Evolutionary conservation across 1,140 invertebrate species (phyloP).

Genomic region (Drosophila miranda): DNA sequence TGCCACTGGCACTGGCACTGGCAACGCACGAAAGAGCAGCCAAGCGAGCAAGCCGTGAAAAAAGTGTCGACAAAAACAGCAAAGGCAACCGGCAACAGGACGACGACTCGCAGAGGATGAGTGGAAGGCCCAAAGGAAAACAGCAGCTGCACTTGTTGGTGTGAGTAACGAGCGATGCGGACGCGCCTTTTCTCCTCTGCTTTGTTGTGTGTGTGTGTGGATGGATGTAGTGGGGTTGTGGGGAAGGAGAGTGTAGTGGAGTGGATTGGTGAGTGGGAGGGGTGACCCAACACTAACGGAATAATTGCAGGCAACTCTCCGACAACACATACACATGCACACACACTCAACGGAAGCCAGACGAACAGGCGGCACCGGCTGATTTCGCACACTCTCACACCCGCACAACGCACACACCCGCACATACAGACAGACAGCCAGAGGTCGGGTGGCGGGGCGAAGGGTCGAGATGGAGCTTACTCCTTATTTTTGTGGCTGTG

Average conservation of each 20-base stretch:
- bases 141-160: slow-evolving; percentile 73
- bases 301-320: slow-evolving; percentile 78
- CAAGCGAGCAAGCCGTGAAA: slow-evolving; percentile 79
- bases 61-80: slow-evolving; percentile 78
- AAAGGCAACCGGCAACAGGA: slow-evolving; percentile 48
- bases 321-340: slow-evolving; percentile 15
- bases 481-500: slow-evolving; percentile 57
- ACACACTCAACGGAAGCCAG: slow-evolving; percentile 62
- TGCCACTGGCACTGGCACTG: slow-evolving; percentile 37
- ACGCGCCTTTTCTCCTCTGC: slow-evolving; percentile 64
- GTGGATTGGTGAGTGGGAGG: slow-evolving; percentile 12
- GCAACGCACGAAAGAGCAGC: slow-evolving; percentile 79
- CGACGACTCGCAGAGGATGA: slow-evolving; percentile 18
- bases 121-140: slow-evolving; percentile 39
- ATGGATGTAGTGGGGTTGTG: not conserved
- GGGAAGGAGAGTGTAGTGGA: not conserved
- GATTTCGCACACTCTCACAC: slow-evolving; percentile 58
- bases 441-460: slow-evolving; percentile 44
- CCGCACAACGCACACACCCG: slow-evolving; percentile 4
- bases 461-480: slow-evolving; percentile 41
- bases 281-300: slow-evolving; percentile 74
- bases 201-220: not conserved
- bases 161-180: slow-evolving; percentile 77
- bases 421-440: slow-evolving; percentile 21
- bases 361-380: slow-evolving; percentile 69